Evolutionary conservation across 2,888 invertebrate genomes (phyloP), one percentile per base, ranked within the genome.

Genomic region (Margaritifera margaritifera): DNA sequence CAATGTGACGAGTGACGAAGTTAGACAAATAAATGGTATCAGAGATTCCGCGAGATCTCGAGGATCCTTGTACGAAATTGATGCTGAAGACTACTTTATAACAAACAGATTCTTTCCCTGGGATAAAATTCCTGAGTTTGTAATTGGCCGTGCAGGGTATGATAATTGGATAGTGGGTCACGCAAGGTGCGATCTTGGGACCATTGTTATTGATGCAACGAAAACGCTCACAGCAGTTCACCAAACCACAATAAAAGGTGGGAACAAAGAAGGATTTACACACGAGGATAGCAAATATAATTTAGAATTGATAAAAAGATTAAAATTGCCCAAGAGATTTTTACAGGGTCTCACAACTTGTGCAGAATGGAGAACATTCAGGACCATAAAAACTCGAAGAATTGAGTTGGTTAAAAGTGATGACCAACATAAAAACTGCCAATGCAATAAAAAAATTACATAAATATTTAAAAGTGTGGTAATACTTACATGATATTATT

Each of bases 131-230:
- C 54, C 69, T 24, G 72, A 74, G 5, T 66, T 79, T 20, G 77
- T 79, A 22, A 69, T 79, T 57, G 79, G 79, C 51, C 68, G 74
- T 8, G 75, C 76, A 4, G 75, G 69, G 6, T 77, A 76, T 56
- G 75, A 79, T 61, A 79, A 79, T 64, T 79, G 77, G 76, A 66
- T 79, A 24, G 73, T 77, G 27, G 70, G 63, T 5, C 74, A 77
- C 51, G 77, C 79, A 50, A 64, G 77, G 52, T 77, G 77, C 66
- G 25, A 58, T 15, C 63, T 73, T 3, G 73, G 76, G 50, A 64
- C 74, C 8, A 74, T 68, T 25, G 79, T 79, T 2, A 69, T 79
- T 56, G 79, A 79, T 56, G 74, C 75, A 6, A 71, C 79, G 1
- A 64, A 76, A n/a, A 76, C 77, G 4, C 54, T 76, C 15, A 15